Base-by-base conservation (phyloP, 1,140 invertebrate genomes). In the Ylistrum balloti region DNA sequence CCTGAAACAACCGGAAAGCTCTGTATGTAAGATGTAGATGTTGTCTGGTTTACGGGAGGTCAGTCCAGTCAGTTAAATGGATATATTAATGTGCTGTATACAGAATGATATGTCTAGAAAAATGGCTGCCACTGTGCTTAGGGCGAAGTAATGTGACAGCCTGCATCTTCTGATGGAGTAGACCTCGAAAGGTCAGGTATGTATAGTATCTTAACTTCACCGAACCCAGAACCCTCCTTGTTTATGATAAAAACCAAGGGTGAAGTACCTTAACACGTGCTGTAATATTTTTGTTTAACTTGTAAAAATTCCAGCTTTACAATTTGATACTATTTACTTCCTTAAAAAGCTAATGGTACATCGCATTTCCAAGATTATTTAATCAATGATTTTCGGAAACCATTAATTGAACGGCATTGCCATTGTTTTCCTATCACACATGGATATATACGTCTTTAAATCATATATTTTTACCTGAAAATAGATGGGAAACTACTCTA, bases 111-210 rank as follows among this genome's bases (percentile, higher is more conserved):
- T 74, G 56, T 74, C 22, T 74, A 74, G 41, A 28, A n/a, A 74
- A 28, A 74, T 28, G n/a, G 56, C 56, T 3, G 56, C 11, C 56
- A 74, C 22, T 28, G n/a, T n/a, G 56, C 56, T 74, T n/a, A 28
- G 56, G 56, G 56, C 56, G n/a, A 74, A 74, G 56, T 28, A 74
- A 17, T 74, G 7, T 74, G 56, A 74, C 56, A 74, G 56, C 1
- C 56, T 74, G 22, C n/a, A 74, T 74, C 56, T 74, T 74, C 56
- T 74, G 56, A 74, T 74, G 56, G 22, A 74, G 56, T 74, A 74
- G 56, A 28, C 56, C 22, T 11, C 9, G n/a, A 3, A 5, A 74
- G 56, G 56, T 74, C 56, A 74, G 28, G 56, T 74, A 28, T 74
- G 56, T 74, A n/a, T n/a, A 74, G n/a, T 28, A n/a, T n/a, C 1